Base-by-base conservation (phyloP, 1,140 invertebrate genomes). In the Aethina tumida region DNA sequence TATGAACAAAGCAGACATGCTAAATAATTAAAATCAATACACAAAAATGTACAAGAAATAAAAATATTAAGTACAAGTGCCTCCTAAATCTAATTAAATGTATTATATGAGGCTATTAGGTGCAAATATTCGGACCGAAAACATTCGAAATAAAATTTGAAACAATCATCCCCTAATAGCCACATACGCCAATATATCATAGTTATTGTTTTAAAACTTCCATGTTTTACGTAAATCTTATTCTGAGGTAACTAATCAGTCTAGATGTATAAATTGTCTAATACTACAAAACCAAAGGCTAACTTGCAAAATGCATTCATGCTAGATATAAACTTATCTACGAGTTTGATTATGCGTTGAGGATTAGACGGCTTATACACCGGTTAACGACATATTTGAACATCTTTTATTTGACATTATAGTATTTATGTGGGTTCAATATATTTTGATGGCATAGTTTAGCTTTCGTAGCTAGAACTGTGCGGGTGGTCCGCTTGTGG, bases 401-500 rank as follows among this genome's bases (percentile, higher is more conserved):
- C 35, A 28, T 30, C 31, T 37, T 40, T 24, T 9, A 22, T 39
- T 30, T 22, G 27, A 10, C 14, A 31, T 44, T 35, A 20, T 44
- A 16, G 17, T 15, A 27, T 4, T 5, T 28, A 37, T 29, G 14
- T 24, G 10, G 13, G n/a, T 15, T 35, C 20, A 36, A 29, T 36
- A 36, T 21, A 15, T 30, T 30, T 17, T 13, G 21, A 32, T 31
- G 25, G n/a, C n/a, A n/a, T n/a, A n/a, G n/a, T 52, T 59, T 61
- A 63, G 49, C 60, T 63, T 58, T 80, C 77, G 45, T 79, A 79
- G 44, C 75, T 79, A 14, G 79, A 83, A 52, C 77, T 80, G 31
- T 62, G 52, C 48, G 75, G 76, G 53, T 79, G 77, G 56, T 82
- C 79, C 39, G 75, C 71, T 43, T 75, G 75, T 19, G 80, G 79